Base-by-base conservation (phyloP, 2,113 vertebrate species). In the Rhodinocichla rosea region DNA sequence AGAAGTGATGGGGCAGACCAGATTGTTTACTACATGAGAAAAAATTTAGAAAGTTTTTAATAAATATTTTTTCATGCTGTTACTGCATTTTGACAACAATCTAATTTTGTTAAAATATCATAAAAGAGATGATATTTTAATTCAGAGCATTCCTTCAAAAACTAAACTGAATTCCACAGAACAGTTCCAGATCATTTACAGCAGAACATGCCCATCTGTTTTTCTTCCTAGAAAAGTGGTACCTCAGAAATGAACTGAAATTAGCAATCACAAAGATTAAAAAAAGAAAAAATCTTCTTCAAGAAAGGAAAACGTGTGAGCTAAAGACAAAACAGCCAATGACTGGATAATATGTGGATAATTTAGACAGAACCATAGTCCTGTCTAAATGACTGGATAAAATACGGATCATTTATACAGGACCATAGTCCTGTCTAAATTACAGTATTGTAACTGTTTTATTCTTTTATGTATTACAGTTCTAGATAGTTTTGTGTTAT, bases 41-140 rank as follows among this genome's bases (percentile, higher is more conserved):
- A 95, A 97, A 96, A 95, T 94, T 71, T 77, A 94, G 89, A 86
- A 94, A 93, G 89, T 89, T 96, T 96, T 95, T 95, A 95, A 96
- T 87, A 97, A 97, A 95, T 92, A 95, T 22, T 87, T 97, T 97
- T 96, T 85, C 95, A 97, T 32, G 95, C 93, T 89, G 87, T 95
- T 92, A 91, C 50, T 80, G 18, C 28, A 88, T 90, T 92, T 80
- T 77, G 63, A 90, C 49, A 93, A 95, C 82, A 94, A 59, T 32
- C 32, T 65, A 2, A 83, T 88, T 90, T 49, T 73, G 71, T 83
- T 83, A 73, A 88, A 93, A 49, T 78, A 71, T 76, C n/a, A 3
- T 90, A n/a, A n/a, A n/a, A n/a, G n/a, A n/a, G n/a, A n/a, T n/a
- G n/a, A n/a, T n/a, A n/a, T n/a, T n/a, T n/a, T n/a, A n/a, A n/a